These are phyloP conservation scores for Nezara viridula DNA, from an alignment of 2,888 invertebrate species.

Conservation along the genomic window DNA sequence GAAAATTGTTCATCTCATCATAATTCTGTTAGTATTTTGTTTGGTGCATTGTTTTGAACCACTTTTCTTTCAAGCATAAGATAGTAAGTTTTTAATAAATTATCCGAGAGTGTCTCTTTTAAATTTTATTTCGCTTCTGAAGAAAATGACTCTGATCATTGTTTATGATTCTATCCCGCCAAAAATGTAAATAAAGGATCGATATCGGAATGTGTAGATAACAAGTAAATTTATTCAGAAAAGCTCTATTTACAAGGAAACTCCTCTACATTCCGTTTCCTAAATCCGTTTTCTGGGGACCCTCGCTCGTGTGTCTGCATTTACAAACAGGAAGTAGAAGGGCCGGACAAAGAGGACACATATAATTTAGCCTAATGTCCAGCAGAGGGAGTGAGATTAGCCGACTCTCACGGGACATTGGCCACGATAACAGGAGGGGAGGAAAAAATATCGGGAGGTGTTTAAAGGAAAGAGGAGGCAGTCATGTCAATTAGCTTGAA, in stretches of 20 bases:
- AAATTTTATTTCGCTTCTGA: too few relatives aligned
- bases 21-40: too few relatives aligned
- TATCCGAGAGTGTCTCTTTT: too few relatives aligned
- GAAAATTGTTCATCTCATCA: too few relatives aligned
- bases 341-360: conserved; percentile 17
- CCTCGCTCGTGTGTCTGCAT: background rate
- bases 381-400: conserved; percentile 57
- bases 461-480: conserved; percentile 38
- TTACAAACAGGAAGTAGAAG: conserved; percentile 46
- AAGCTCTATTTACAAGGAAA: background rate
- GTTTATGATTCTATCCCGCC: too few relatives aligned
- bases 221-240: background rate
- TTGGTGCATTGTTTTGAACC: too few relatives aligned
- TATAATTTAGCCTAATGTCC: conserved; percentile 58
- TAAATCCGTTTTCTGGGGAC: conserved; percentile 7
- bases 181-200: background rate
- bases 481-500: conserved; percentile 29
- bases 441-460: conserved; percentile 39
- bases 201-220: background rate
- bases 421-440: conserved; percentile 41
- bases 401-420: conserved; percentile 53
- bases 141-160: too few relatives aligned
- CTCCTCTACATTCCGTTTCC: background rate
- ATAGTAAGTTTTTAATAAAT: too few relatives aligned
- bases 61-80: too few relatives aligned